phyloP scores from a whole-genome alignment of 2,113 vertebrate species.

The Podocnemis expansa region DNA sequence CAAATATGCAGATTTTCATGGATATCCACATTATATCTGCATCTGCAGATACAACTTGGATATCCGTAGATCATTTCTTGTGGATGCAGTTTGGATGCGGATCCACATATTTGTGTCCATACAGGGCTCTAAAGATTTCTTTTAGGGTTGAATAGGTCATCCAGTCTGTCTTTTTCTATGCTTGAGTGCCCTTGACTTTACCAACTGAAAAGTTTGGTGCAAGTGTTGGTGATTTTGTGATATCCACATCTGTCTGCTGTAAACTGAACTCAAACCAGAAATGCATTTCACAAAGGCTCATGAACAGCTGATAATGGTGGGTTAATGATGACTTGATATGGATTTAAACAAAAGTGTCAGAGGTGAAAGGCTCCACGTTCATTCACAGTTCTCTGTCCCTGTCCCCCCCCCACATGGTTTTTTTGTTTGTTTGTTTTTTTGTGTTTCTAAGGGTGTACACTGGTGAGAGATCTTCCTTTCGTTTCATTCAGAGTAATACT shows the following conservation, averaged over 20 bases:
- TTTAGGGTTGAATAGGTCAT: neutral
- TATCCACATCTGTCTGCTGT: neutral
- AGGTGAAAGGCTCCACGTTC: neutral
- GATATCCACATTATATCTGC: too few species aligned
- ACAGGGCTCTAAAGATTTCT: neutral
- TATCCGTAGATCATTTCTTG: too few species aligned
- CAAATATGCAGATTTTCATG: too few species aligned
- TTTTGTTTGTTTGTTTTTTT: slow-evolving; percentile 1
- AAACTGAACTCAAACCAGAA: neutral
- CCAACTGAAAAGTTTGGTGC: neutral
- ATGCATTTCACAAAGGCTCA: neutral
- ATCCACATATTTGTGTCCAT: too few species aligned
- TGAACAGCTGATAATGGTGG: neutral
- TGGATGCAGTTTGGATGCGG: too few species aligned
- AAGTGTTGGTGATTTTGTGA: neutral
- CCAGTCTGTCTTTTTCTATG: neutral
- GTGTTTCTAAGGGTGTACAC: neutral
- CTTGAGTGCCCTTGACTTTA: neutral
- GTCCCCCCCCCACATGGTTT: neutral
- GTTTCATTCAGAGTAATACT: neutral
- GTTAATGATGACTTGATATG: neutral
- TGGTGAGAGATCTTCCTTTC: neutral
- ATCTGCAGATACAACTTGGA: too few species aligned
- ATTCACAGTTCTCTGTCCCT: neutral
- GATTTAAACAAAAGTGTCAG: neutral